These are phyloP conservation scores for Pinna nobilis DNA, from an alignment of 1,140 invertebrate species.

Conservation along the genomic window DNA sequence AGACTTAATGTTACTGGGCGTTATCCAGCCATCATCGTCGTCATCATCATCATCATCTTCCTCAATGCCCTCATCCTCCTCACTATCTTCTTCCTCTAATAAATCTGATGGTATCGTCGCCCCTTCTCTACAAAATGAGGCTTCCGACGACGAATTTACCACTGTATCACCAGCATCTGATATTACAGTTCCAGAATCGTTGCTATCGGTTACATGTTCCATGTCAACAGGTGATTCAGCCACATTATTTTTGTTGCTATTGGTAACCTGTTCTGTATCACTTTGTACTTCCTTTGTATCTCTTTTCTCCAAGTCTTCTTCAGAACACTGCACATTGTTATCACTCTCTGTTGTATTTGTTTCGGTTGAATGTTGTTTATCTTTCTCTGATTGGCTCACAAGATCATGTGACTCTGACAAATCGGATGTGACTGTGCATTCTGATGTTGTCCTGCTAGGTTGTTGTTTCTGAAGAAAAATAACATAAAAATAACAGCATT, in stretches of 20 bases:
- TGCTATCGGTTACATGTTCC: no score
- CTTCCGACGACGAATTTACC: no score
- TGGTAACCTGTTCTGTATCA: no score
- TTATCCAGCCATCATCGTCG: conserved; percentile 92
- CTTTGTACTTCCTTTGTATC: no score
- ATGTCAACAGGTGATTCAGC: no score
- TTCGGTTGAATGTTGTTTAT: background rate
- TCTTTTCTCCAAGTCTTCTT: no score
- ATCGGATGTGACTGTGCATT: conserved; percentile 33
- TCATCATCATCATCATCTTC: conserved; percentile 76
- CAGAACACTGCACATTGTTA: no score
- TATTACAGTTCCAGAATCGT: no score
- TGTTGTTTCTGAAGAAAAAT: background rate
- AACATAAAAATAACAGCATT: background rate
- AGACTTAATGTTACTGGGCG: conserved; percentile 86
- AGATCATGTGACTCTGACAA: background rate
- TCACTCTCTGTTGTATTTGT: background rate
- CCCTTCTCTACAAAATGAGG: no score
- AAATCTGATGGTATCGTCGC: conserved; percentile 11
- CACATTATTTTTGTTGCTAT: no score
- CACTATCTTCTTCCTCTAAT: conserved; percentile 44
- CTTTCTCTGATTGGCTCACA: background rate
- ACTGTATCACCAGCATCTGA: no score
- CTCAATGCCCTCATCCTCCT: conserved; percentile 64
- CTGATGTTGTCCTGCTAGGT: conserved; percentile 32